A percentile compares a stretch with the other conserved stretches of the same genome.
phyloP scores from a whole-genome alignment of 2,888 invertebrate species.

The Drosophila flavopinicola region DNA sequence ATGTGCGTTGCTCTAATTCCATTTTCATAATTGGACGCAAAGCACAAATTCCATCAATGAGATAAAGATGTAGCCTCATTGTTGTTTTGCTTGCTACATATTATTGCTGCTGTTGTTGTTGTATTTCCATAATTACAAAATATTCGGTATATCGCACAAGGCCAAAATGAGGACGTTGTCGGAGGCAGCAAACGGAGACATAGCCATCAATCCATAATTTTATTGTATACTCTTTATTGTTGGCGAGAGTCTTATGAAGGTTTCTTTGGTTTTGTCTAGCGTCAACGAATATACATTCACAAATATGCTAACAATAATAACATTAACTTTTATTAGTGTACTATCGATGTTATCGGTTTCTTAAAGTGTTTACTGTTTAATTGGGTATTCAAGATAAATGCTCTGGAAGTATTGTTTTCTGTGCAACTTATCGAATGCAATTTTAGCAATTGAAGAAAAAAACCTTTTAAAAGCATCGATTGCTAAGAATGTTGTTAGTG shows the following conservation, averaged over 20 bases:
- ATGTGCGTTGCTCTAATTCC: conserved; percentile 40
- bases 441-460: no score
- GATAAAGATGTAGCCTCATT: conserved; percentile 61
- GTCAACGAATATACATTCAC: no score
- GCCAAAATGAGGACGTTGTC: conserved; percentile 58
- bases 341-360: no score
- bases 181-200: conserved; percentile 29
- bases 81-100: conserved; percentile 11
- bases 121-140: conserved; percentile 72
- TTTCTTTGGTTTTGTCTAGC: no score
- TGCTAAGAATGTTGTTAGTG: background rate
- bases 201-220: conserved; percentile 28
- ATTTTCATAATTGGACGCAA: conserved; percentile 45
- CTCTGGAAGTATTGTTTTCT: no score
- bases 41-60: conserved; percentile 42
- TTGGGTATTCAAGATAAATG: no score
- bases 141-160: conserved; percentile 73
- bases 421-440: no score
- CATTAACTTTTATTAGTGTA: no score
- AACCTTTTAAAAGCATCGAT: no score
- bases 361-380: no score
- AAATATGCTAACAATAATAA: no score
- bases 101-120: conserved; percentile 34
- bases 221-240: conserved; percentile 23
- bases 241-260: background rate